These are phyloP conservation scores for Drosophila austrosaltans DNA, from an alignment of 2,888 invertebrate species.

Conservation along the genomic window DNA sequence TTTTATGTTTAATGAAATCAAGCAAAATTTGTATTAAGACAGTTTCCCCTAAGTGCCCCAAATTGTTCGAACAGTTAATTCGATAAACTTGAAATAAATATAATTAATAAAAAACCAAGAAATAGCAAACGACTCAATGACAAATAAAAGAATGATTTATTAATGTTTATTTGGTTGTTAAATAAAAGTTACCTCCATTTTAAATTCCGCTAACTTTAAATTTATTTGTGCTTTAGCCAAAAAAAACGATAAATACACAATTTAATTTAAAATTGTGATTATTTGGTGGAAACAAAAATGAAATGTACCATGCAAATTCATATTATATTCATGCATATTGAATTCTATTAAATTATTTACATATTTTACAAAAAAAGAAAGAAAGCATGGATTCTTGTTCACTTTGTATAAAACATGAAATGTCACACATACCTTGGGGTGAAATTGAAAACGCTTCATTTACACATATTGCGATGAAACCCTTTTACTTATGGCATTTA, in stretches of 20 bases:
- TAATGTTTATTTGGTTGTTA: too few relatives aligned
- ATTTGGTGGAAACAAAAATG: not conserved
- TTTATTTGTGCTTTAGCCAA: too few relatives aligned
- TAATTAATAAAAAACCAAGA: too few relatives aligned
- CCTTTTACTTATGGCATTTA: slow-evolving; percentile 17
- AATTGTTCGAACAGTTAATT: too few relatives aligned
- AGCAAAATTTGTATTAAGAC: too few relatives aligned
- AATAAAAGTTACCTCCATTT: too few relatives aligned
- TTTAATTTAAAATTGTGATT: not conserved
- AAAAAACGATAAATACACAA: not conserved
- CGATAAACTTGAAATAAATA: too few relatives aligned
- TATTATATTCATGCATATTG: not conserved
- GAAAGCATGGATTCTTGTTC: not conserved
- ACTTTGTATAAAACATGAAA: not conserved
- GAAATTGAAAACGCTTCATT: slow-evolving; percentile 16
- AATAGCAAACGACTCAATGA: too few relatives aligned
- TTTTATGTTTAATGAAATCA: too few relatives aligned
- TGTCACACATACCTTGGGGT: slow-evolving; percentile 11
- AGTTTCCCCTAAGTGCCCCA: too few relatives aligned
- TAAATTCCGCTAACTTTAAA: too few relatives aligned
- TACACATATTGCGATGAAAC: slow-evolving; percentile 12
- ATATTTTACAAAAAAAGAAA: not conserved
- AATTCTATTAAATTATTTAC: slow-evolving; percentile 6
- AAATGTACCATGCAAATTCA: not conserved
- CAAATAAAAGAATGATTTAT: too few relatives aligned